A percentile compares a stretch with the other conserved stretches of the same genome.
phyloP scores from a whole-genome alignment of 2,888 invertebrate species.

The Pherbina coryleti region DNA sequence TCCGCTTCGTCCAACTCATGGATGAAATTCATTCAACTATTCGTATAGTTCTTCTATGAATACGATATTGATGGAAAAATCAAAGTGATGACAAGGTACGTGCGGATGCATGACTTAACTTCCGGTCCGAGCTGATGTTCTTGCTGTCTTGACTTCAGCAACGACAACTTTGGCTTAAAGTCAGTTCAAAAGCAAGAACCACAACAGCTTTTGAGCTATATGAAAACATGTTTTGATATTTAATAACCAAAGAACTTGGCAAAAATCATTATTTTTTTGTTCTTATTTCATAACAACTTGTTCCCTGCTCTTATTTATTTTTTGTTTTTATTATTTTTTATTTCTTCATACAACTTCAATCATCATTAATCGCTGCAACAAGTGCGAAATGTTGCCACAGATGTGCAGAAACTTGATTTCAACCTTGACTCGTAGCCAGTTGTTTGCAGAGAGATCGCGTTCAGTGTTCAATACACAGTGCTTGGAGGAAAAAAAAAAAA shows the following conservation, averaged over 20 bases:
- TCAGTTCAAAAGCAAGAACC: background rate
- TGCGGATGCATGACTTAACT: constrained; percentile 49
- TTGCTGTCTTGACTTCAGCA: background rate
- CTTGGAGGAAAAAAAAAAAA: too few species aligned
- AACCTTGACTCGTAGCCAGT: constrained; percentile 32
- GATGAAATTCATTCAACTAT: too few species aligned
- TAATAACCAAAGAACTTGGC: constrained; percentile 31
- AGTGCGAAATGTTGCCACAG: constrained; percentile 56
- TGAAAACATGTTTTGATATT: constrained; percentile 31
- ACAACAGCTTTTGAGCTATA: background rate
- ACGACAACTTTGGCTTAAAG: background rate
- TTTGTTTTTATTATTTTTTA: background rate
- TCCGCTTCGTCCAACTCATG: too few species aligned
- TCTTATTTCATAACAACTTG: background rate
- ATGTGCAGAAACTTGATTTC: constrained; percentile 59
- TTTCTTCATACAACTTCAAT: constrained; percentile 11
- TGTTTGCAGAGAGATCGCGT: background rate
- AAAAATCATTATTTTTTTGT: constrained; percentile 13
- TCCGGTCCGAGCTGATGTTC: constrained; percentile 43
- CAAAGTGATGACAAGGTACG: constrained; percentile 49
- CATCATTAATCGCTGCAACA: constrained; percentile 46
- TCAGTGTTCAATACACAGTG: background rate
- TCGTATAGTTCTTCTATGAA: too few species aligned
- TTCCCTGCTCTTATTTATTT: background rate
- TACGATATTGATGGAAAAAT: background rate